A percentile compares a stretch with the other conserved stretches of the same genome.
These are phyloP conservation scores for Stenolophus ochropezus DNA, from an alignment of 2,888 invertebrate species.

Conservation along the genomic window DNA sequence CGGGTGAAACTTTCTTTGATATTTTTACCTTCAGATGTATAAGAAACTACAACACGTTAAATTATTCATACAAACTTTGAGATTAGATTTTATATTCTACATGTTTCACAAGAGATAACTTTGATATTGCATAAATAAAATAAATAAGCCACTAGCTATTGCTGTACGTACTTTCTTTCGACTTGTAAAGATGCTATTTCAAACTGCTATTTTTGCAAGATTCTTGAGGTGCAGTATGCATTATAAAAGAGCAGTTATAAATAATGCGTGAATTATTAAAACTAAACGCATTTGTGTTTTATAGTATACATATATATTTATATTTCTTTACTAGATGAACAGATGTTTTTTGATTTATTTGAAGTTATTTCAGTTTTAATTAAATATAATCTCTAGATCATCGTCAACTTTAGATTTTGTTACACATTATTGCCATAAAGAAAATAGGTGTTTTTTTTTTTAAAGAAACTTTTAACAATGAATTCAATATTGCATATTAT, in stretches of 20 bases:
- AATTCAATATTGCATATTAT: too few relatives aligned
- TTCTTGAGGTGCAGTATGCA: not conserved
- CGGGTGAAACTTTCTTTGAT: constrained; percentile 8
- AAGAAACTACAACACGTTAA: constrained; percentile 17
- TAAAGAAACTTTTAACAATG: too few relatives aligned
- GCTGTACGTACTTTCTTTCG: not conserved
- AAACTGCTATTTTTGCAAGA: not conserved
- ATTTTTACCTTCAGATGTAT: constrained; percentile 9
- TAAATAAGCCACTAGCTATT: not conserved
- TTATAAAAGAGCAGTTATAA: not conserved
- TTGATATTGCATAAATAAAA: not conserved
- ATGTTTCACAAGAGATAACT: not conserved
- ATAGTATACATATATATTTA: too few relatives aligned
- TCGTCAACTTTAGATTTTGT: too few relatives aligned
- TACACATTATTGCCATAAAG: too few relatives aligned
- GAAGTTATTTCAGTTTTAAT: too few relatives aligned
- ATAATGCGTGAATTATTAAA: not conserved
- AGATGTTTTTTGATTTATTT: too few relatives aligned
- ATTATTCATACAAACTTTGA: constrained; percentile 15
- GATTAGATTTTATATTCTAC: constrained; percentile 15
- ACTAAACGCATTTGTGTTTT: too few relatives aligned
- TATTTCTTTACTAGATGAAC: too few relatives aligned
- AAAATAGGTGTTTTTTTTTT: too few relatives aligned
- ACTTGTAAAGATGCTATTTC: not conserved
- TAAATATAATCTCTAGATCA: too few relatives aligned